Evolutionary conservation across 2,888 invertebrate genomes (phyloP), one percentile per base, ranked within the genome.

Genomic region (Dicycla oo): DNA sequence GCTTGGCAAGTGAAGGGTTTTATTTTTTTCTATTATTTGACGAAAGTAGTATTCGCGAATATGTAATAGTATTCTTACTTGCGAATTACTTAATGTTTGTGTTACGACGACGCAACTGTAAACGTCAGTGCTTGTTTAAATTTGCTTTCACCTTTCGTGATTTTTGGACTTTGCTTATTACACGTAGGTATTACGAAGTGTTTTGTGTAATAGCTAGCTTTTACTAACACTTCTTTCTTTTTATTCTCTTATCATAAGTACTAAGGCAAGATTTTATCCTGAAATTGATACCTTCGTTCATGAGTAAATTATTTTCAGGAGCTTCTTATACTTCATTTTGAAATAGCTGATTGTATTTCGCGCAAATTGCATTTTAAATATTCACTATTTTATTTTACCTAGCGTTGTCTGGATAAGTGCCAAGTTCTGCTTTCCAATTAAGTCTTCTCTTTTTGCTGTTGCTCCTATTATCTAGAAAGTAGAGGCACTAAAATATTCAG

Each of bases 41-140:
- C 84, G 92, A 93, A 93, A 93, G 91, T 87, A 89, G 85, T 82
- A 82, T 90, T 91, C 87, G 91, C 91, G 90, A 92, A 93, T 90
- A 90, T 91, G 91, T 91, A 91, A 93, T 91, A 89, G 76, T 89
- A 89, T 88, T 87, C 88, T 89, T 86, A 78, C 86, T 83, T 83
- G 87, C 87, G 88, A 88, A 93, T 95, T 94, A 93, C 91, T 91
- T 90, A 95, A 95, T 93, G 87, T 94, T 94, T 94, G 91, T 86
- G 87, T 88, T 89, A 89, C 90, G 89, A 88, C 69, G 74, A 90
- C 89, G 93, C 91, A 93, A 93, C 90, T 91, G 90, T 91, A 89
- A 88, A 90, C 91, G 82, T 77, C 87, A 91, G 89, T 89, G 88
- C 88, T 89, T 92, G 91, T 92, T 86, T 90, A 90, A 91, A 75